Base-by-base conservation (phyloP, 2,888 invertebrate genomes). In the Dichetophora obliterata region DNA sequence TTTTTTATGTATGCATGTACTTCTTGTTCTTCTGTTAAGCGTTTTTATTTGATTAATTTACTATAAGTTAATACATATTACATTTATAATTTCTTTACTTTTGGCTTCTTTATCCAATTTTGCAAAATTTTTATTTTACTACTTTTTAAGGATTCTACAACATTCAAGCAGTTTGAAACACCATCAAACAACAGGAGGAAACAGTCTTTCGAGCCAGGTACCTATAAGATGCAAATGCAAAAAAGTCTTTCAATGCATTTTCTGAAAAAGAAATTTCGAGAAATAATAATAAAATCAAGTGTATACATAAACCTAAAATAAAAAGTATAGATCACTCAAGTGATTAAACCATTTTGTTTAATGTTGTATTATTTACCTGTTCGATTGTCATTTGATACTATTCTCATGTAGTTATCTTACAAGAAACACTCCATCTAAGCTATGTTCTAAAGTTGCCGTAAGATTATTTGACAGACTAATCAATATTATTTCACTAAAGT, bases 141-240 rank as follows among this genome's bases (percentile, higher is more conserved):
- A 31, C 31, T 31, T 31, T 31, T 5, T 4, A 31, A 31, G 78
- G 3, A 75, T 54, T 79, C 48, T 79, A 73, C 69, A 72, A 79
- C 80, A 77, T 81, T 85, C 85, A 88, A 81, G 88, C 86, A 84
- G 89, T 88, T 88, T 88, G 89, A 80, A 88, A 88, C 85, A 88
- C 88, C 89, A 88, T 88, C 85, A 88, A 87, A 87, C 89, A 88
- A 88, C 89, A 88, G 84, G 88, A 89, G 86, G 88, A 88, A 86
- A 89, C 90, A 89, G 89, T 89, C 90, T 89, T 89, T 89, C 90
- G 87, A 88, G 87, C 89, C 89, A 89, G 89, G 90, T 89, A 89
- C 89, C 89, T 89, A 81, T 79, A 80, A 80, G 77, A 78, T 74
- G 76, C 76, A 80, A 74, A 85, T 81, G 78, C 82, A 81, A 80